Base-by-base conservation (phyloP, 2,113 vertebrate genomes). In the Brachypodius melanocephalos region DNA sequence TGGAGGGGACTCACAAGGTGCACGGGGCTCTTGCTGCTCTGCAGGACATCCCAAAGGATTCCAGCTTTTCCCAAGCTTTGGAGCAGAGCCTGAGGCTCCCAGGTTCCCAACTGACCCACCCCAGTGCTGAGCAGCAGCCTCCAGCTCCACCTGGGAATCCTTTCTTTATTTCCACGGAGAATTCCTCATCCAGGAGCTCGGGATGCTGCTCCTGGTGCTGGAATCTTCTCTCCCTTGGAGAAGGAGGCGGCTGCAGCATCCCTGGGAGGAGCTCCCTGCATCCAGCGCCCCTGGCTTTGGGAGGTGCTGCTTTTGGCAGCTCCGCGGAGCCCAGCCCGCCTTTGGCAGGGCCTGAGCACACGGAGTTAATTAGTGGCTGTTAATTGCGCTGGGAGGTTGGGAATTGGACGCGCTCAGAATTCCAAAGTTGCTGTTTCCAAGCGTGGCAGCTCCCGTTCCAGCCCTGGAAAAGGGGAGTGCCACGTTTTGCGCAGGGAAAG, bases 401-500 rank as follows among this genome's bases (percentile, higher is more conserved):
- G 85, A 73, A 43, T 43, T 48, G 65, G 82, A 52, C 51, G 1
- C 6, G 0, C 49, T 62, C 8, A 20, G 88, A 55, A n/a, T 67
- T 28, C 29, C 29, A 14, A 5, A 54, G 57, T 13, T 42, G 45
- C 61, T 10, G n/a, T 38, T 91, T 14, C 69, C 61, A 40, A 34
- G 16, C 0, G 2, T 5, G 57, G 69, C 43, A 65, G 26, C 52
- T 18, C 67, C 36, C 13, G 68, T 43, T n/a, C 12, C 12, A 7
- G 59, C 34, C 0, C 17, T 5, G 58, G 34, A 4, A 8, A 4
- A 14, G 28, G 43, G 67, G 45, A 49, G 3, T 6, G 51, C 36
- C 13, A 0, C 0, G 1, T 9, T 40, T 6, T 7, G 1, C 62
- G 51, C 57, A 1, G 8, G 43, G 24, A 29, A 9, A 14, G 8